Evolutionary conservation across 2,888 invertebrate species (phyloP).

Genomic region (Abrostola tripartita): DNA sequence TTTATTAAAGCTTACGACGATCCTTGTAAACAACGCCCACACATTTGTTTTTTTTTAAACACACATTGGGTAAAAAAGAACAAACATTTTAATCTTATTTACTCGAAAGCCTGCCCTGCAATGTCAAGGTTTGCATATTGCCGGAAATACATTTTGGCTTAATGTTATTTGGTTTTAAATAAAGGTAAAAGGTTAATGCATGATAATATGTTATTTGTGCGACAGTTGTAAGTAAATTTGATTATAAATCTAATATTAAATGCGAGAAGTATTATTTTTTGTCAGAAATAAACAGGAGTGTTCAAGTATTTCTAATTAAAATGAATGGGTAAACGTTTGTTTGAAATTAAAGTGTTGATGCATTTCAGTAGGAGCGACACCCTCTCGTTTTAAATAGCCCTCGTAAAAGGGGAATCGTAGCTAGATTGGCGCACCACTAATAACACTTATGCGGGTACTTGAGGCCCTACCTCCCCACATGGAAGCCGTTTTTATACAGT

Average conservation of each 20-base stretch:
- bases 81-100: slow-evolving; percentile 37
- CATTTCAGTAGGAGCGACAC: slow-evolving; percentile 71
- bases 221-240: slow-evolving; percentile 15
- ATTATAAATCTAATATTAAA: slow-evolving; percentile 15
- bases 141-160: slow-evolving; percentile 29
- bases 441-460: slow-evolving; percentile 82
- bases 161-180: slow-evolving; percentile 24
- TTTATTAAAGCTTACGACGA: slow-evolving; percentile 48
- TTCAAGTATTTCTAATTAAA: slow-evolving; percentile 49
- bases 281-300: slow-evolving; percentile 22
- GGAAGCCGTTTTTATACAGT: slow-evolving; percentile 61
- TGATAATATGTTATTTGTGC: slow-evolving; percentile 34
- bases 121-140: slow-evolving; percentile 39
- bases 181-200: slow-evolving; percentile 45
- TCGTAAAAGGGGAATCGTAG: slow-evolving; percentile 71
- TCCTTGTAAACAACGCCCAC: slow-evolving; percentile 35
- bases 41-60: slow-evolving; percentile 18
- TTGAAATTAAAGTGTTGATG: slow-evolving; percentile 67
- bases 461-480: slow-evolving; percentile 64
- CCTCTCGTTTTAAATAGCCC: slow-evolving; percentile 78
- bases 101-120: slow-evolving; percentile 34
- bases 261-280: slow-evolving; percentile 1
- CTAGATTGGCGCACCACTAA: slow-evolving; percentile 83
- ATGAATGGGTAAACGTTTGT: slow-evolving; percentile 46
- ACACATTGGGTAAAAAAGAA: slow-evolving; percentile 24